phyloP scores from a whole-genome alignment of 2,888 invertebrate species.

The Agapostemon virescens region DNA sequence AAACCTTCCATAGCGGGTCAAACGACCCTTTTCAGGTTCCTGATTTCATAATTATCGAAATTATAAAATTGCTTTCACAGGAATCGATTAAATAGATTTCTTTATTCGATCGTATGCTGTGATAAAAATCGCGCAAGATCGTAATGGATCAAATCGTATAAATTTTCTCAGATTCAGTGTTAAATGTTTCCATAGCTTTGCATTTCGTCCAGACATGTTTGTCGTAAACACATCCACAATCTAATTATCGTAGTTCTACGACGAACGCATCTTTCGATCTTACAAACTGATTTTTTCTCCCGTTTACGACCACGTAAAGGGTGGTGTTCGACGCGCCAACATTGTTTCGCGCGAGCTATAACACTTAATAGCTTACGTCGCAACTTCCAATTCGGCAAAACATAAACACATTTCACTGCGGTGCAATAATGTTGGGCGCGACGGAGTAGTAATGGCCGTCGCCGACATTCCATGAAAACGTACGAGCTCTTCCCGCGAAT shows the following conservation, averaged over 20 bases:
- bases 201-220: too few species aligned
- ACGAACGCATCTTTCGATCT: constrained; percentile 48
- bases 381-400: constrained; percentile 30
- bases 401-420: constrained; percentile 36
- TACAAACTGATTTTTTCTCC: constrained; percentile 43
- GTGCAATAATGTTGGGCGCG: constrained; percentile 38
- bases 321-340: not conserved
- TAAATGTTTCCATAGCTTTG: not conserved
- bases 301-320: not conserved
- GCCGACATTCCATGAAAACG: constrained; percentile 63
- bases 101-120: too few species aligned
- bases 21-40: too few species aligned
- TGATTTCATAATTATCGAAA: too few species aligned
- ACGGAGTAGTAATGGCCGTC: constrained; percentile 42
- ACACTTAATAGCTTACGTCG: not conserved
- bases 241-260: constrained; percentile 26
- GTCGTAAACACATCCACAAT: too few species aligned
- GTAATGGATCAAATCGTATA: too few species aligned
- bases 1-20: too few species aligned
- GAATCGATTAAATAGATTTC: too few species aligned
- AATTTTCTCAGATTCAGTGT: too few species aligned
- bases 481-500: constrained; percentile 64
- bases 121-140: too few species aligned
- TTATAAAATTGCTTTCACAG: too few species aligned
- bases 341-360: not conserved